Conservation (phyloP, 2,113 vertebrate genomes). For the Microcebus griseorufus region DNA sequence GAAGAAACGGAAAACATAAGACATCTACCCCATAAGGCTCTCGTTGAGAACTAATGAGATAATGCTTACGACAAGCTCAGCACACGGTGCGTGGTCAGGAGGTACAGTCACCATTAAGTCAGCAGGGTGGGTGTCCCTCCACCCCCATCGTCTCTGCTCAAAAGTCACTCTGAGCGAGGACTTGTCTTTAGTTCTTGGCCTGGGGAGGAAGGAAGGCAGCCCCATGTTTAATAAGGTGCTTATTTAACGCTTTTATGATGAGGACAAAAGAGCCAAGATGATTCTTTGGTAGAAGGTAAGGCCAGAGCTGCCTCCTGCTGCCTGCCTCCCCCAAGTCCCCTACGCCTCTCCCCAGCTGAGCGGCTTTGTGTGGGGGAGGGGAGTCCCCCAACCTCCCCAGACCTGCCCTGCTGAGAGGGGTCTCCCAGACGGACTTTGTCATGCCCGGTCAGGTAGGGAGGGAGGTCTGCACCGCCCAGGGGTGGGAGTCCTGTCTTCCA, state of each 20-base stretch:
- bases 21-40: neutral
- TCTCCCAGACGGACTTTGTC: neutral
- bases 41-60: neutral
- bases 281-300: slow-evolving; percentile 36
- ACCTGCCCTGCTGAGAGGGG: neutral
- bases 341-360: slow-evolving; percentile 56
- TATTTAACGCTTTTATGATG: neutral
- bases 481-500: neutral
- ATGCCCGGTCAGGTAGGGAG: neutral
- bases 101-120: neutral
- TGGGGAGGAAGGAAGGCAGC: neutral
- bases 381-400: slow-evolving; percentile 65
- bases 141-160: neutral
- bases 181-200: neutral
- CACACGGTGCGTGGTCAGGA: neutral
- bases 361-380: slow-evolving; percentile 65
- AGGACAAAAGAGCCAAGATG: neutral
- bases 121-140: neutral
- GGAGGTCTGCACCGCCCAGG: neutral
- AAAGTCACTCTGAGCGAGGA: neutral
- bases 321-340: neutral
- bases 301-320: slow-evolving; percentile 16
- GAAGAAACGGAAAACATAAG: neutral
- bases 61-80: neutral
- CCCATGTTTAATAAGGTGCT: neutral